Base-by-base conservation (phyloP, 2,797 vertebrate species). In the Lepidocolaptes lacrymiger region DNA sequence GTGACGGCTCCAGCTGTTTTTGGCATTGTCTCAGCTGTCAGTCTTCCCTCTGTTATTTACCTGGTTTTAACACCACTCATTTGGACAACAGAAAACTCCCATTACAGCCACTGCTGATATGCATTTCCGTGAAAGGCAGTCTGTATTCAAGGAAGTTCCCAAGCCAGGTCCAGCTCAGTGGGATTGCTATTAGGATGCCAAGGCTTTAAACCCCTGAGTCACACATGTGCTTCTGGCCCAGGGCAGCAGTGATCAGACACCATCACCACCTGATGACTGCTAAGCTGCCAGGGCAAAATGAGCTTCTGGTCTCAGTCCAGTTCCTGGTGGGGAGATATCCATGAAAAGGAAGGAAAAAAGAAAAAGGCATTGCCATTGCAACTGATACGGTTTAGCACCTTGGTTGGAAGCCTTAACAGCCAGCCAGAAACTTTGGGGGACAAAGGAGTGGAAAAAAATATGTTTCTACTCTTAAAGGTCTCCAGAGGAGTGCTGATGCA, bases 331-430 rank as follows among this genome's bases (percentile, higher is more conserved):
- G 91, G 82, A 95, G 58, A 43, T n/a, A 52, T 86, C 73, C 85
- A 90, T 9, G 2, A 81, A 91, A 69, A 76, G 6, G 18, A n/a
- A 78, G 21, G 30, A 12, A 17, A 77, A 68, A 56, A 87, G 81
- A 67, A 68, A 49, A 54, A 9, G 30, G 9, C 62, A 69, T 4
- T 83, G 51, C 66, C 37, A 49, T 34, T 88, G 82, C 63, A 97
- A 93, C 6, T 81, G 79, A 88, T 91, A 96, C 2, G 55, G 79
- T 92, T 96, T 95, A 96, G 87, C 95, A 92, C 94, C 92, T 96
- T 96, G 37, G 85, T 90, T 93, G 89, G 89, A 92, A 95, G 69
- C 85, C 82, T 84, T 75, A 96, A 85, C 14, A 93, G 66, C 9
- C 54, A 92, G 89, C 23, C 85, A 96, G 85, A 86, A 91, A 93